phyloP scores from a whole-genome alignment of 2,113 vertebrate genomes.

The Trochalopteron elliotii region DNA sequence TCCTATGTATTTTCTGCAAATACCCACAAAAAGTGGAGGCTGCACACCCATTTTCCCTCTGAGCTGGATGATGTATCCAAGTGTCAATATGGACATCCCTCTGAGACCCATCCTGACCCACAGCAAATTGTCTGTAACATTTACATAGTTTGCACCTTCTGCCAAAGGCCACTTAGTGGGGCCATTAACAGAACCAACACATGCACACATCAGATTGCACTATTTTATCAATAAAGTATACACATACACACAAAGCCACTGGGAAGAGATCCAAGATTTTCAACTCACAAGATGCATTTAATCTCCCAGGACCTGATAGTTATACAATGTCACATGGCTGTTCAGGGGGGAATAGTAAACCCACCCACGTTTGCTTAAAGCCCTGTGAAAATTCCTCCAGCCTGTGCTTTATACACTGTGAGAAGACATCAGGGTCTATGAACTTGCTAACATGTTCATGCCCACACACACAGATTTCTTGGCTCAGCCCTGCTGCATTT shows the following conservation, averaged over 20 bases:
- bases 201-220: neutral
- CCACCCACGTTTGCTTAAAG: neutral
- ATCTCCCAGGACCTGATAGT: neutral
- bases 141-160: neutral
- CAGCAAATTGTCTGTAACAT: neutral
- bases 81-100: neutral
- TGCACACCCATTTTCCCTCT: neutral
- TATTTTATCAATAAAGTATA: conserved; percentile 11
- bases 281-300: neutral
- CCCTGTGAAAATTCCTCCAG: neutral
- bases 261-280: conserved; percentile 9
- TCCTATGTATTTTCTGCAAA: neutral
- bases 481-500: neutral
- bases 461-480: conserved; percentile 1
- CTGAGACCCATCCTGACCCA: neutral
- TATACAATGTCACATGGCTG: neutral
- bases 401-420: neutral
- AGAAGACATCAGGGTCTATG: neutral
- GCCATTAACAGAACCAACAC: neutral
- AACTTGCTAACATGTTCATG: neutral
- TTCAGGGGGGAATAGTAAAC: neutral
- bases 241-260: neutral
- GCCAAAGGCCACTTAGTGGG: neutral
- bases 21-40: neutral
- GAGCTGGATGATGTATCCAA: neutral